Evolutionary conservation across 2,113 vertebrate genomes (phyloP).

Genomic region (Apistogramma diplotaenia): DNA sequence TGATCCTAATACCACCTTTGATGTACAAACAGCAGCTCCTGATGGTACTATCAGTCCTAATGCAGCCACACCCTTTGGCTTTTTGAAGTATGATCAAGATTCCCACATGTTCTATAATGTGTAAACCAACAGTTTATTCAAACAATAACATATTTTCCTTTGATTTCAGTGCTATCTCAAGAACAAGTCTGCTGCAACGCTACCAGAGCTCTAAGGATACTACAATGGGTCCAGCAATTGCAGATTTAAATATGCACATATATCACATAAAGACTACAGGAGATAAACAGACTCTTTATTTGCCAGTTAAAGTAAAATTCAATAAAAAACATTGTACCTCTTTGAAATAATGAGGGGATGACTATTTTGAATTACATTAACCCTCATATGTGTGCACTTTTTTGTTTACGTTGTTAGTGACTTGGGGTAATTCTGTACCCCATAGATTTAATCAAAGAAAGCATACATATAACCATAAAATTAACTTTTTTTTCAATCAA

Average conservation of each 20-base stretch:
- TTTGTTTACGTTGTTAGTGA: too few relatives aligned
- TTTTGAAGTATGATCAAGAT: not conserved
- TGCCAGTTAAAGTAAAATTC: not conserved
- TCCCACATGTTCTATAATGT: not conserved
- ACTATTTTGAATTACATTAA: not conserved
- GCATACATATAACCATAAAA: too few relatives aligned
- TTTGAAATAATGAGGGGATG: not conserved
- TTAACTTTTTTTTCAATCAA: too few relatives aligned
- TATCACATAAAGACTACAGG: not conserved
- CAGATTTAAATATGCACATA: not conserved
- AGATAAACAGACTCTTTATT: not conserved
- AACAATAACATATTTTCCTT: not conserved
- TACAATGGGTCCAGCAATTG: not conserved
- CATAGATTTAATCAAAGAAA: too few relatives aligned
- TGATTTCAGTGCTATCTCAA: not conserved
- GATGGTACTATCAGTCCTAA: not conserved
- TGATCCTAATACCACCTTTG: not conserved
- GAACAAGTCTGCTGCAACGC: not conserved
- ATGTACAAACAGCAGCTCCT: slow-evolving; percentile 5
- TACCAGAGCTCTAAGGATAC: not conserved
- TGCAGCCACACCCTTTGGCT: not conserved
- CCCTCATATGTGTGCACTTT: too few relatives aligned
- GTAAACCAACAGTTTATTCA: not conserved
- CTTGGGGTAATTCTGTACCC: too few relatives aligned
- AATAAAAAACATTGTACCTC: not conserved